Evolutionary conservation across 64 coral and sea anemone species (phyloP), one percentile per base, ranked within the genome.

Genomic region (Cladopsammia gracilis): DNA sequence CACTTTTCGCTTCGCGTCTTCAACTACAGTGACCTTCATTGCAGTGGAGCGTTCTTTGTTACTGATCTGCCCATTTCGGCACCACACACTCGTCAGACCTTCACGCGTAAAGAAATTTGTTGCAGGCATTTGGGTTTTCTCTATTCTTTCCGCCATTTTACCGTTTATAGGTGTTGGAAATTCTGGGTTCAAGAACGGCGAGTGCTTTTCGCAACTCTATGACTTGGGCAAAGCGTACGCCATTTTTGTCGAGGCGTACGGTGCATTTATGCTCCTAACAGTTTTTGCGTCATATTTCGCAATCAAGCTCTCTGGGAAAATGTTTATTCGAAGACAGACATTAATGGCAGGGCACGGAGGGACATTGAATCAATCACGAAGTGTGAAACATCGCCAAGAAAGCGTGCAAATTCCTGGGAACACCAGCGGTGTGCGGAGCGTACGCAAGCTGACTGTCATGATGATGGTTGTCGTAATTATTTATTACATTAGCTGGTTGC

Each of bases 401-500:
- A 93, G 43, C 18, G n/a, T 6, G 34, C 12, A 50, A 8, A 16
- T 24, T 6, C 44, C 44, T 13, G 34, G 48, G 10, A 86, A 64
- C n/a, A 68, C 91, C 0, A 86, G 90, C 65, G 97, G 94, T 5
- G 82, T 96, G 10, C 73, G 80, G 74, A 91, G 82, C 52, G 91
- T 96, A 11, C 62, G 72, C 10, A 89, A 78, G 46, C 73, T 96
- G 45, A 87, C 94, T 0, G 65, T 75, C 0, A 96, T 96, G 90
- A 96, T 99, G 94, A 77, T 72, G 10, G 64, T 94, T 14, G 97
- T 99, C 1, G 92, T 96, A 2, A 43, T 99, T 12, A 14, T 96
- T 23, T 99, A 99, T 73, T 99, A 96, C 50, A 83, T 99, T 23
- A 99, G 91, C 70, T 99, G 94, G 94, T 43, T 99, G n/a, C 97